Base-by-base conservation (phyloP, 2,797 vertebrate genomes). In the Tamandua tetradactyla region DNA sequence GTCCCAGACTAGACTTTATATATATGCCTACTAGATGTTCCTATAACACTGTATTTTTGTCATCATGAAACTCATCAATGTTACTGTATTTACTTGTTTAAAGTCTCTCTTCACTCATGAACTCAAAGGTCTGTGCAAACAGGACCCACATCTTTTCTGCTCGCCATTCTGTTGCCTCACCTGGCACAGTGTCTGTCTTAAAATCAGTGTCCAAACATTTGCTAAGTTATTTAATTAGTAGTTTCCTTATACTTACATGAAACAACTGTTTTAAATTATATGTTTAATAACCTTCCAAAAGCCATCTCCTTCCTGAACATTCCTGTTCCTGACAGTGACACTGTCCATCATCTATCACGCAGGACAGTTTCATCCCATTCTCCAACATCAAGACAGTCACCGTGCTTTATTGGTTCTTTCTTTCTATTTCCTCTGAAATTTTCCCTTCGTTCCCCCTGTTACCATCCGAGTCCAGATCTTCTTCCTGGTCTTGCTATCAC, bases 221-320 rank as follows among this genome's bases (percentile, higher is more conserved):
- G 32, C n/a, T 90, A 61, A 74, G 40, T 72, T 42, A 69, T 84
- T 92, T 81, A 59, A 82, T 82, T 91, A 85, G 22, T 88, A 93
- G 40, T 27, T 92, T 44, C 52, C 80, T 87, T 69, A 85, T 92
- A 32, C 22, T 76, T 32, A 5, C 35, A 76, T 23, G 37, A 95
- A 71, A 79, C 52, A 81, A 62, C 18, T 81, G 18, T 44, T 93
- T 89, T 66, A 61, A 37, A 75, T 75, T 44, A 78, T 62, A 61
- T 42, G 35, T 71, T 95, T 75, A 57, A 30, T 83, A 64, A 52
- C 62, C 37, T 69, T 68, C 81, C 66, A 85, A 62, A 90, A 69
- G 3, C 32, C 61, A 59, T 79, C 35, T 71, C 8, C 71, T 74
- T 71, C 47, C 52, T 75, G 55, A 92, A 62, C 4, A 32, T 74